phyloP scores from a whole-genome alignment of 2,113 vertebrate species.

The Emydura subglobosa region DNA sequence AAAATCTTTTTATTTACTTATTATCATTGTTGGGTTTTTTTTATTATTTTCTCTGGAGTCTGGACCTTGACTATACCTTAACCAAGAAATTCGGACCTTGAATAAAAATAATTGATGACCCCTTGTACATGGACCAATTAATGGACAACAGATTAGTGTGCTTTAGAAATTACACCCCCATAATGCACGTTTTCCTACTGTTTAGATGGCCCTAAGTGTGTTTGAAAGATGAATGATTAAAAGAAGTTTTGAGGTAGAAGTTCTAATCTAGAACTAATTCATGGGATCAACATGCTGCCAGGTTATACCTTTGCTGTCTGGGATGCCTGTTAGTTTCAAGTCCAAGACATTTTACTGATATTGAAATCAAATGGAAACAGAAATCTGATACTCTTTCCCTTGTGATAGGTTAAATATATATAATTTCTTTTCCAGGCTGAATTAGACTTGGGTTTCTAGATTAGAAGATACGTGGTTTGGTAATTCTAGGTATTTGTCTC shows the following conservation, averaged over 20 bases:
- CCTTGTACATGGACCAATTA: too few relatives aligned
- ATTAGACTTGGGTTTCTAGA: slow-evolving; percentile 9
- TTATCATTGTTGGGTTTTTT: too few relatives aligned
- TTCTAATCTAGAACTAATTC: neutral
- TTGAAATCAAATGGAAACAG: neutral
- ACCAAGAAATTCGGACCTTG: too few relatives aligned
- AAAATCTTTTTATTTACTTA: too few relatives aligned
- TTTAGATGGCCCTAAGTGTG: neutral
- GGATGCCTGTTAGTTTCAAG: neutral
- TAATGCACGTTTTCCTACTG: neutral
- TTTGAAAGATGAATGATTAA: neutral
- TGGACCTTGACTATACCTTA: too few relatives aligned
- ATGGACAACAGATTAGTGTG: too few relatives aligned
- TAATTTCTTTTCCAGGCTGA: slow-evolving; percentile 10
- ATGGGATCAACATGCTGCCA: neutral
- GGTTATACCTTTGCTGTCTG: neutral
- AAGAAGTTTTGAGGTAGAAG: neutral
- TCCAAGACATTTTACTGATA: neutral
- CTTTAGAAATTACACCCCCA: neutral
- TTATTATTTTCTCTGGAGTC: too few relatives aligned
- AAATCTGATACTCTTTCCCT: neutral
- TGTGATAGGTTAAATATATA: neutral
- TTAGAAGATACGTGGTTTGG: neutral
- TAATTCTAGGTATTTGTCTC: slow-evolving; percentile 18
- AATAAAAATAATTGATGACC: too few relatives aligned